phyloP scores from a whole-genome alignment of 2,888 invertebrate species.

The Heliconius ismenius region DNA sequence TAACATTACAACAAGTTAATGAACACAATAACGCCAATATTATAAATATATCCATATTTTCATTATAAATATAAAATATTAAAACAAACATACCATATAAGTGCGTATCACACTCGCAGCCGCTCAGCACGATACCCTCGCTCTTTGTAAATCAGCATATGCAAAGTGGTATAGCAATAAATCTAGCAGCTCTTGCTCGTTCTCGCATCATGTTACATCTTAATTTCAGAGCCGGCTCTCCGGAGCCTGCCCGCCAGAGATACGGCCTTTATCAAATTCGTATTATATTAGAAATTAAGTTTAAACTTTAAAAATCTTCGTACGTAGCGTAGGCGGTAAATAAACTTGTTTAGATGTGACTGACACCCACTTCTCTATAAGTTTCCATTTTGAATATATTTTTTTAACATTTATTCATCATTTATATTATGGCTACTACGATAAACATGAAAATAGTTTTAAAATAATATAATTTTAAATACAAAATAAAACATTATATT shows the following conservation, averaged over 20 bases:
- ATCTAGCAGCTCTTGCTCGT: constrained; percentile 82
- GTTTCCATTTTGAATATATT: not conserved
- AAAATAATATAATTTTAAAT: not conserved
- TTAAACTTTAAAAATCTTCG: constrained; percentile 53
- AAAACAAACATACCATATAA: constrained; percentile 16
- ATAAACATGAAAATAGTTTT: not conserved
- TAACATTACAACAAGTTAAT: no score
- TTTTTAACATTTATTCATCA: not conserved
- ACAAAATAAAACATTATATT: not conserved
- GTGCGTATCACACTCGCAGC: constrained; percentile 52
- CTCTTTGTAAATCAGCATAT: constrained; percentile 83
- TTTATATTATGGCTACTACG: not conserved
- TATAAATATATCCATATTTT: no score
- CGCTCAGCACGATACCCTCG: constrained; percentile 58
- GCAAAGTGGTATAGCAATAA: constrained; percentile 83
- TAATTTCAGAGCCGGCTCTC: constrained; percentile 81
- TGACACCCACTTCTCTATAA: constrained; percentile 5
- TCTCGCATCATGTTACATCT: constrained; percentile 84
- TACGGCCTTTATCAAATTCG: constrained; percentile 81
- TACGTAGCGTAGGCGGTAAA: constrained; percentile 19
- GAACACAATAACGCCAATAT: no score
- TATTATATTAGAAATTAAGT: constrained; percentile 80
- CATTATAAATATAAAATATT: not conserved
- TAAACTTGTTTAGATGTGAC: not conserved
- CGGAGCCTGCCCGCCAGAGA: constrained; percentile 79